Evolutionary conservation across 2,113 vertebrate genomes (phyloP).

Genomic region (Stomatorhinus ivindoensis): DNA sequence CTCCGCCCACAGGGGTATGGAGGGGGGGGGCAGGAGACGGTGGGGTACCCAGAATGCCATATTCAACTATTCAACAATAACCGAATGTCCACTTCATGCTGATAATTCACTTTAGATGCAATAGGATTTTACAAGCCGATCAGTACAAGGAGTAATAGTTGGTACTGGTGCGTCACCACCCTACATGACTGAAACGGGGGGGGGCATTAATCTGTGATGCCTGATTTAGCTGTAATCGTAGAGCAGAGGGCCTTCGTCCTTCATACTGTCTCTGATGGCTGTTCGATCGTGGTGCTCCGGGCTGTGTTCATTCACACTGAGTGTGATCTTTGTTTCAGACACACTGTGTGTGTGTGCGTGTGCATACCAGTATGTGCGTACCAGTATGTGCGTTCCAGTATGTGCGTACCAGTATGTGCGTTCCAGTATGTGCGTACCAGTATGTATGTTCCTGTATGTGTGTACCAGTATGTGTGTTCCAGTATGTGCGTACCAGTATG

Average conservation of each 20-base stretch:
- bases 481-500: too few relatives aligned
- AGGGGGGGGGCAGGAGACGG: neutral
- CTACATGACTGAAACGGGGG: neutral
- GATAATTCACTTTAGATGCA: neutral
- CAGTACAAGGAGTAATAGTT: neutral
- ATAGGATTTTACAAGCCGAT: neutral
- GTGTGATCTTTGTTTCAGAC: neutral
- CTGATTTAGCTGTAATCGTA: neutral
- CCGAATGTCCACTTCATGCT: neutral
- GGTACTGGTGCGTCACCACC: neutral
- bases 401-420: too few relatives aligned
- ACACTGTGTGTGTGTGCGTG: neutral
- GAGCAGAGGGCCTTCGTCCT: neutral
- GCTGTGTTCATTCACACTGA: neutral
- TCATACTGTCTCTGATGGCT: neutral
- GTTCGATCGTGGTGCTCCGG: neutral
- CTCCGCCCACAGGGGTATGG: neutral
- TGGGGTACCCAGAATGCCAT: neutral
- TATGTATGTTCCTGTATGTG: too few relatives aligned
- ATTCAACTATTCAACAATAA: neutral
- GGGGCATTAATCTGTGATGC: neutral
- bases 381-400: too few relatives aligned
- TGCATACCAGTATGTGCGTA: too few relatives aligned
- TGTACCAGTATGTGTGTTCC: too few relatives aligned
- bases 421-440: too few relatives aligned